Base-by-base conservation (phyloP, 2,888 invertebrate genomes). In the Acanthoscelides obtectus region DNA sequence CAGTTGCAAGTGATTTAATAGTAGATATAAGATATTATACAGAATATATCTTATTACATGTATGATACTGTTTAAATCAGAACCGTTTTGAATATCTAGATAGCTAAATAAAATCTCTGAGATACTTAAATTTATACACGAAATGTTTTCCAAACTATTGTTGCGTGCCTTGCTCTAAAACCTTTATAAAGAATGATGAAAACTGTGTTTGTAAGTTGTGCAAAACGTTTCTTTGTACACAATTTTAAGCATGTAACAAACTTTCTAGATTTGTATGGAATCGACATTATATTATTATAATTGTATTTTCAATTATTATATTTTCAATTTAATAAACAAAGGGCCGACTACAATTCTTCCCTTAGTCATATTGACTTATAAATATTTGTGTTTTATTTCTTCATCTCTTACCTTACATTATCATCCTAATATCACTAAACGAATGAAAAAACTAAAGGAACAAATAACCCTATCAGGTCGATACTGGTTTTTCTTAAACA, bases 281-380 rank as follows among this genome's bases (percentile, higher is more conserved):
- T 78, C 82, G 80, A 82, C 75, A 77, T 75, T 78, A 77, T 77
- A 77, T 77, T 77, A 79, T 19, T 81, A 79, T 74, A 75, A 77
- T 80, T 80, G 83, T 80, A 82, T 82, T 83, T 81, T 82, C 83
- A 83, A 84, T 84, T 25, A 25, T 84, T 84, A 83, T 84, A 84
- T 84, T 84, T 84, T 84, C 82, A 83, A 82, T 82, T 83, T 80
- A 83, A 82, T 82, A 83, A 82, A 77, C 80, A 79, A 79, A 80
- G 83, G 84, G 83, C 82, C 82, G 83, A 83, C 82, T 83, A 81
- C 79, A 82, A 45, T 81, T 81, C 81, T 81, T 82, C 83, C 83
- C 82, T 83, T 83, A 80, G 83, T 84, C 83, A 83, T 83, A 84
- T 83, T 84, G 83, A 84, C 83, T 84, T 83, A 80, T 80, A 82